phyloP scores from a whole-genome alignment of 2,888 invertebrate genomes.

The Salticus scenicus region DNA sequence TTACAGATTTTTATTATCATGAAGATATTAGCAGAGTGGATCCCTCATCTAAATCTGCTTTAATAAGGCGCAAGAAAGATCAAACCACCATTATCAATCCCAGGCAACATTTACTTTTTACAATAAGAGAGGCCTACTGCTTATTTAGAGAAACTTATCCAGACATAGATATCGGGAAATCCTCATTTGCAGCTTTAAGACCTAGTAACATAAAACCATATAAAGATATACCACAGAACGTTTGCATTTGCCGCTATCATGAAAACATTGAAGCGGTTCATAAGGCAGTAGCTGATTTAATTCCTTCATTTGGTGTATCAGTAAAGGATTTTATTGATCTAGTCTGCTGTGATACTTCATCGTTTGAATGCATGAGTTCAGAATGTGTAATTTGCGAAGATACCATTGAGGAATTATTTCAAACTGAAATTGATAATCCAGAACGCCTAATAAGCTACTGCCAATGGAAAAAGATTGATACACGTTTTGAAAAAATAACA shows the following conservation, averaged over 20 bases:
- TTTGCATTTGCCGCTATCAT: neutral
- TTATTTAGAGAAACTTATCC: neutral
- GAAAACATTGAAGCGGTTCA: neutral
- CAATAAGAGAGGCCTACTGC: neutral
- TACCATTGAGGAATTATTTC: neutral
- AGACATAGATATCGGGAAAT: slow-evolving; percentile 5
- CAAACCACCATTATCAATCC: neutral
- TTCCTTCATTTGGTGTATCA: neutral
- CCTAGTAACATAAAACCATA: slow-evolving; percentile 14
- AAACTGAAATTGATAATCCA: neutral
- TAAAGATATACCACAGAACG: neutral
- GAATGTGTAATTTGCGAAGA: neutral
- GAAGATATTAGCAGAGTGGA: slow-evolving; percentile 5
- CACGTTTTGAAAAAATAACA: neutral
- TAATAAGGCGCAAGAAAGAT: neutral
- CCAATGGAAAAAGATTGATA: neutral
- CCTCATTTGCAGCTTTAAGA: slow-evolving; percentile 4
- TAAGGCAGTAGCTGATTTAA: neutral
- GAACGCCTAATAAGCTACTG: neutral
- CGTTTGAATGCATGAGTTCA: slow-evolving; percentile 1
- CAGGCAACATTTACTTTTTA: slow-evolving; percentile 1
- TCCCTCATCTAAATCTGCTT: slow-evolving; percentile 6
- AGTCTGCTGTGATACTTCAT: neutral
- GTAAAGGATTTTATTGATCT: neutral
- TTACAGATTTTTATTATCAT: neutral